Conservation (phyloP, 1,140 invertebrate species). For the Danaus melanippus region DNA sequence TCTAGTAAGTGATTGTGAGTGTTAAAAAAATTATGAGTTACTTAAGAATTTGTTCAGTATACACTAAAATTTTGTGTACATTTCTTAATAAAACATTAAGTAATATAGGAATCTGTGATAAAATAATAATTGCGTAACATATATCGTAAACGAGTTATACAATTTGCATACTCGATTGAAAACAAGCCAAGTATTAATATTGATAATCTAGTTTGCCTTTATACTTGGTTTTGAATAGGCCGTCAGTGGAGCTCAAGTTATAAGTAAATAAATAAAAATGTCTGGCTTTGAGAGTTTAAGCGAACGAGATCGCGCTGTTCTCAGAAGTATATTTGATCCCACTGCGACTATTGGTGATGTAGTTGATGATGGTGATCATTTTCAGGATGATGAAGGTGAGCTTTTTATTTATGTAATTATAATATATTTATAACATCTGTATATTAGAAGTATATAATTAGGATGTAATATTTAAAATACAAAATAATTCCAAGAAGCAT, state of each 20-base stretch:
- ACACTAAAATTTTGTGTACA: background rate
- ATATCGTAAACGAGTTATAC: background rate
- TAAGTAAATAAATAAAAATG: constrained; percentile 20
- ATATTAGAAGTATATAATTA: no score
- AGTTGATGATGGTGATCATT: constrained; percentile 49
- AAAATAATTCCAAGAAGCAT: no score
- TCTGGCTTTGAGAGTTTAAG: constrained; percentile 57
- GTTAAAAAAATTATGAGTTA: no score
- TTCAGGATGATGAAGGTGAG: constrained; percentile 44
- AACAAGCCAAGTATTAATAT: background rate
- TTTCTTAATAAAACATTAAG: background rate
- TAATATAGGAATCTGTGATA: background rate
- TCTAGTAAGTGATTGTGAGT: no score
- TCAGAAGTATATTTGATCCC: constrained; percentile 73
- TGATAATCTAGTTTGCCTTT: background rate
- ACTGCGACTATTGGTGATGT: constrained; percentile 69
- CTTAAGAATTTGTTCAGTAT: no score
- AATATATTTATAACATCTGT: background rate
- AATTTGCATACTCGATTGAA: constrained; percentile 16
- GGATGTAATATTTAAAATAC: no score
- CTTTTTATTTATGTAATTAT: constrained; percentile 3
- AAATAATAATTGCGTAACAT: constrained; percentile 3
- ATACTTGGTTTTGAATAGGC: no score
- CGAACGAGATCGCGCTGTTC: constrained; percentile 68
- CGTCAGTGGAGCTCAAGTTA: no score